Base-by-base conservation (phyloP, 2,113 vertebrate genomes). In the Malurus elegans region DNA sequence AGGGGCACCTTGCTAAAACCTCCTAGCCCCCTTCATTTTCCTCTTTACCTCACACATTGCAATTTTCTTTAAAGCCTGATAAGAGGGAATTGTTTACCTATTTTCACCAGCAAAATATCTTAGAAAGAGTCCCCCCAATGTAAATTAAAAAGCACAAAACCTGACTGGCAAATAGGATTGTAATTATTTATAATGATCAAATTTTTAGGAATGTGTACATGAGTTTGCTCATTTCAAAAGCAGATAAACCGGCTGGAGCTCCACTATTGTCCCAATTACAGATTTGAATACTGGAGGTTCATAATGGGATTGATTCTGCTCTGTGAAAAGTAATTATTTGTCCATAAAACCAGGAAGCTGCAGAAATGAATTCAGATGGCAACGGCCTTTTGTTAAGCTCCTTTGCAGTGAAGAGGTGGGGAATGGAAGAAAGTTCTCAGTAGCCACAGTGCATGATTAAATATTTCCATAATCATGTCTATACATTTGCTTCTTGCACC, bases 241-340 rank as follows among this genome's bases (percentile, higher is more conserved):
- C 74, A 94, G 94, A 92, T 74, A 91, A 93, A 76, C 80, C 0
- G 26, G 45, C 57, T 92, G 8, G 61, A 76, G 88, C 69, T 92
- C 65, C 81, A 57, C 48, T 51, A 67, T 92, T 94, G 95, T 96
- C 96, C 96, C 84, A 95, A 34, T 97, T 97, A 96, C 34, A 91
- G 72, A 92, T 93, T 32, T 97, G 80, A 97, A 95, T 93, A 79
- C 92, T 66, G 72, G 67, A 92, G 80, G 70, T 76, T 95, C 84
- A 91, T 87, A 96, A 97, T 86, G 85, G 90, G 86, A 86, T 89
- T 62, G 92, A 95, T 95, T 96, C 83, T 95, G 76, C 71, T 92
- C 79, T 85, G 83, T 88, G 88, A 88, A 94, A 97, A 95, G 92
- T 96, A 95, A 97, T 97, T 97, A 96, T 97, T 96, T 97, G 92